A percentile compares a stretch with the other conserved stretches of the same genome.
These are phyloP conservation scores for Drosophila prostipennis DNA, from an alignment of 2,888 invertebrate genomes.

Conservation along the genomic window DNA sequence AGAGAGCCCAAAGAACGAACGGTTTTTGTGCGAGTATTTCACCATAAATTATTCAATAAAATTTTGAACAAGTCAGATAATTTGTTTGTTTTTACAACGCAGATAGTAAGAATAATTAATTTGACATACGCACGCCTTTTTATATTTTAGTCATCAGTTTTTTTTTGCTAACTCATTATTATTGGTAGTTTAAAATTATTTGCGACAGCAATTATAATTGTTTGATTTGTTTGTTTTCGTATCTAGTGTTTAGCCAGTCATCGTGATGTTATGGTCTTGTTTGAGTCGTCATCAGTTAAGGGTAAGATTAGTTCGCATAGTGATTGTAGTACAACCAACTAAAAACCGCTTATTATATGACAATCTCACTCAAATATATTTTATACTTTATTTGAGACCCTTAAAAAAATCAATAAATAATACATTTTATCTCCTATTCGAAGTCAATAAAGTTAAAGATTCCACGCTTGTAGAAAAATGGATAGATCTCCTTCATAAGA, in stretches of 20 bases:
- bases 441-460: constrained; percentile 60
- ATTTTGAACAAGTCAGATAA: background rate
- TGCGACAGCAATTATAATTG: constrained; percentile 1
- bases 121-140: background rate
- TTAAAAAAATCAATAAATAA: too few relatives aligned
- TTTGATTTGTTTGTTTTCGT: constrained; percentile 3
- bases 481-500: constrained; percentile 71
- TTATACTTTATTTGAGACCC: background rate
- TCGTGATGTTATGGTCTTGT: background rate
- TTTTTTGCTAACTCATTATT: constrained; percentile 6
- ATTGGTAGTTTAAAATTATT: background rate
- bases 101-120: background rate
- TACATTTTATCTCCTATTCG: background rate
- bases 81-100: background rate
- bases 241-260: constrained; percentile 3
- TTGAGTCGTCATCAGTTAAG: background rate
- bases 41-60: background rate
- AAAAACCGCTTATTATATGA: too few relatives aligned
- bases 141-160: background rate
- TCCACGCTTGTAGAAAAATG: constrained; percentile 77
- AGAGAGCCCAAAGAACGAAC: background rate
- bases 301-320: background rate
- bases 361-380: too few relatives aligned
- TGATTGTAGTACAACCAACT: too few relatives aligned
- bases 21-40: background rate